Conservation (phyloP, 2,888 invertebrate species). For the Agrotis ipsilon region DNA sequence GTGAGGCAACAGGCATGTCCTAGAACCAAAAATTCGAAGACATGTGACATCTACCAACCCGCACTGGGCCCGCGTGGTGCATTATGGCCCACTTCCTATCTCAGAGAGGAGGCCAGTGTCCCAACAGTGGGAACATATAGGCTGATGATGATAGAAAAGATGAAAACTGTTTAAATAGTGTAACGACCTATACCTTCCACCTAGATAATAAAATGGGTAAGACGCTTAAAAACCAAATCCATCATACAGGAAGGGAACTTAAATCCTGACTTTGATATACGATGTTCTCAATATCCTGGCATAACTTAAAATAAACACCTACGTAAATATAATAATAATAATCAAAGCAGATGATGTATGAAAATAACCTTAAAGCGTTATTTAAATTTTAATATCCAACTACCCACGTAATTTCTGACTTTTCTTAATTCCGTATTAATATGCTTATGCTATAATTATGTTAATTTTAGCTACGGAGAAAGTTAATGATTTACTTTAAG, state of each 20-base stretch:
- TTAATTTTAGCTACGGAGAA: neutral
- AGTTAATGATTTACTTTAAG: too few relatives aligned
- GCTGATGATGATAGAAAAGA: too few relatives aligned
- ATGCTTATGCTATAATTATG: fast-evolving
- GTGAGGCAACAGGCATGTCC: too few relatives aligned
- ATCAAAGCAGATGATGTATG: neutral
- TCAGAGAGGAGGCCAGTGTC: too few relatives aligned
- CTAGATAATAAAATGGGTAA: neutral
- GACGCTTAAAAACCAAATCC: constrained; percentile 14
- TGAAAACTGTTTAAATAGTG: too few relatives aligned
- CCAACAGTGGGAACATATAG: too few relatives aligned
- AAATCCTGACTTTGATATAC: constrained; percentile 37
- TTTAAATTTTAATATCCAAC: neutral
- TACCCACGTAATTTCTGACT: neutral
- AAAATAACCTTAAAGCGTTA: neutral
- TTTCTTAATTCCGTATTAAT: neutral
- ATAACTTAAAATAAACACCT: neutral
- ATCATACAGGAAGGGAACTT: constrained; percentile 35
- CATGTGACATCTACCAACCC: too few relatives aligned
- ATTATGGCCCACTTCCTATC: too few relatives aligned
- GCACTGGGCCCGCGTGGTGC: too few relatives aligned
- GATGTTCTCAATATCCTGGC: constrained; percentile 13
- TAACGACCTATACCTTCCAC: too few relatives aligned
- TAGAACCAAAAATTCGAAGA: too few relatives aligned
- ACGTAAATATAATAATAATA: neutral